phyloP scores from a whole-genome alignment of 2,888 invertebrate genomes.

The Perithous albicinctus region DNA sequence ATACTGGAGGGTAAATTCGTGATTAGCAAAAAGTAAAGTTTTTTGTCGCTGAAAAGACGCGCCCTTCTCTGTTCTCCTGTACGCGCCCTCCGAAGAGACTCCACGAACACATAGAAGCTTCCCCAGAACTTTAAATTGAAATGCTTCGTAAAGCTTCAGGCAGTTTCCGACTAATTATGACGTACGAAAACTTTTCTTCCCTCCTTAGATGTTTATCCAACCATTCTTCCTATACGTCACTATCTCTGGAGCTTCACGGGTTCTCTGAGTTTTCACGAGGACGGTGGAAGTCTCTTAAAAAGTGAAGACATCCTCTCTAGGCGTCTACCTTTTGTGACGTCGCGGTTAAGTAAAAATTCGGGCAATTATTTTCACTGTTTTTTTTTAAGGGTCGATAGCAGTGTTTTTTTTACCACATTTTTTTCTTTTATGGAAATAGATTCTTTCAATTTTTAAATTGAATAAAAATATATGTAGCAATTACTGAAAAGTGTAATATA shows the following conservation, averaged over 20 bases:
- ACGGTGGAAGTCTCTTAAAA: not conserved
- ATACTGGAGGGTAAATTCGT: slow-evolving; percentile 24
- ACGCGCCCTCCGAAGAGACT: slow-evolving; percentile 4
- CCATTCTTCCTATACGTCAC: slow-evolving; percentile 37
- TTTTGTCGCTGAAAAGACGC: slow-evolving; percentile 42
- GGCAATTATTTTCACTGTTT: too few species aligned
- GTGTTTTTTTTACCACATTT: not conserved
- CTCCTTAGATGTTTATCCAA: slow-evolving; percentile 45
- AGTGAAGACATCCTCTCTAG: slow-evolving; percentile 16
- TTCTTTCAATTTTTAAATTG: too few species aligned
- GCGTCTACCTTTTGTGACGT: not conserved
- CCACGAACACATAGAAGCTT: slow-evolving; percentile 18
- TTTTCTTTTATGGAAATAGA: too few species aligned
- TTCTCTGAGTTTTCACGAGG: not conserved
- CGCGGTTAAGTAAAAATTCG: too few species aligned
- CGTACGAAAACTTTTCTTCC: slow-evolving; percentile 55
- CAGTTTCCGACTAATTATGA: slow-evolving; percentile 61
- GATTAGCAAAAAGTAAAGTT: slow-evolving; percentile 53
- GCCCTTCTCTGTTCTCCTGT: slow-evolving; percentile 33
- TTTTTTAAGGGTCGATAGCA: too few species aligned
- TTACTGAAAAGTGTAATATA: too few species aligned
- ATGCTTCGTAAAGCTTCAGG: slow-evolving; percentile 56
- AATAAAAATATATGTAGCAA: too few species aligned
- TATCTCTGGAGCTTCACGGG: slow-evolving; percentile 12
- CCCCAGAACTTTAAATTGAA: slow-evolving; percentile 64